phyloP scores from a whole-genome alignment of 2,888 invertebrate species.

The Trimorus sp. region DNA sequence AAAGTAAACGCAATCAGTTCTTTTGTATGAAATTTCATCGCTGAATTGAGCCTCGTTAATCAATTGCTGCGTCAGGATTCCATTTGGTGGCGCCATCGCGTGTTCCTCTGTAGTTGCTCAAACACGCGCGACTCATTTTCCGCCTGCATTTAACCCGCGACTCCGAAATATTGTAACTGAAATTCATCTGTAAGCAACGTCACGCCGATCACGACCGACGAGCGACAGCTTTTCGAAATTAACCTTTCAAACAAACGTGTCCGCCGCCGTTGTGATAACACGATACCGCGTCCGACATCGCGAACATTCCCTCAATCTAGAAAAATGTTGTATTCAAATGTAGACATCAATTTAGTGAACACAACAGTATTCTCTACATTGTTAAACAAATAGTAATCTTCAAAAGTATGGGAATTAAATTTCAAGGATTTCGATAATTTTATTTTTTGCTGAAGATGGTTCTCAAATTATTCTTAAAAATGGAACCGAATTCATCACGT shows the following conservation, averaged over 20 bases:
- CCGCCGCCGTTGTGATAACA: slow-evolving; percentile 1
- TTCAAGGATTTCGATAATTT: no score
- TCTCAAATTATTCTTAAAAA: no score
- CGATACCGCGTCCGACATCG: slow-evolving; percentile 11
- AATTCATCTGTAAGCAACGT: slow-evolving; percentile 22
- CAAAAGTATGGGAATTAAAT: no score
- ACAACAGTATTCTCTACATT: no score
- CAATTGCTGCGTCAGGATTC: slow-evolving; percentile 15
- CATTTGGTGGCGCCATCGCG: slow-evolving; percentile 5
- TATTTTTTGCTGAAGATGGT: no score
- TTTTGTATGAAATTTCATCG: slow-evolving; percentile 6
- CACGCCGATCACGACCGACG: slow-evolving; percentile 26
- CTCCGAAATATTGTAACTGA: slow-evolving; percentile 37
- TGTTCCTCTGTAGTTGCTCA: slow-evolving; percentile 16
- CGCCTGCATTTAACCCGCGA: slow-evolving; percentile 17
- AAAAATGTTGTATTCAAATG: no score
- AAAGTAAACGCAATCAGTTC: slow-evolving; percentile 7
- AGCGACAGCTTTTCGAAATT: slow-evolving; percentile 16
- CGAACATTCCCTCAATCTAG: no score
- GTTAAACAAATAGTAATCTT: no score
- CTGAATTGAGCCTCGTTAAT: slow-evolving; percentile 9
- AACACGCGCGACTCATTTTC: slow-evolving; percentile 14
- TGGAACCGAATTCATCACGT: no score
- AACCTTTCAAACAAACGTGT: slow-evolving; percentile 21
- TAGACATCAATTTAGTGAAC: no score